Percentiles rank a stretch among this genome's conserved stretches.
phyloP scores from a whole-genome alignment of 2,888 invertebrate genomes.

The Hoplodrina ambigua region DNA sequence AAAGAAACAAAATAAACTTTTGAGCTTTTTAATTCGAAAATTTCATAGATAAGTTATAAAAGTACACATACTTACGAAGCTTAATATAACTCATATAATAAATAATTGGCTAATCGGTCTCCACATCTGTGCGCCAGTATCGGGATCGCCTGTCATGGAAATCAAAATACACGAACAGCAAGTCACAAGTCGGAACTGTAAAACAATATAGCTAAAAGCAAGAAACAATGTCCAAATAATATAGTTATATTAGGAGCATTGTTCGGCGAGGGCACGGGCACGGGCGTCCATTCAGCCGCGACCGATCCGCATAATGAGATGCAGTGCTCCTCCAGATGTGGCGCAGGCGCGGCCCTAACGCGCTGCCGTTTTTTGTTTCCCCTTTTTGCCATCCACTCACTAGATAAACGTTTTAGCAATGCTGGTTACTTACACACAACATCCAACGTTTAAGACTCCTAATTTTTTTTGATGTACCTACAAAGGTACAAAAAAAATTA shows the following conservation, averaged over 20 bases:
- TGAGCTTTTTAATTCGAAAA: too few species aligned
- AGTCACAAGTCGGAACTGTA: conserved; percentile 41
- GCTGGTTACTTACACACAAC: conserved; percentile 44
- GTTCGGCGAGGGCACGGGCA: conserved; percentile 74
- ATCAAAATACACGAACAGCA: conserved; percentile 26
- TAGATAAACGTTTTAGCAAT: conserved; percentile 62
- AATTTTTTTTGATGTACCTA: too few species aligned
- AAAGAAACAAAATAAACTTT: too few species aligned
- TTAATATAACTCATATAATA: conserved; percentile 1
- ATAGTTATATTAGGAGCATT: conserved; percentile 72
- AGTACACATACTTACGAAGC: conserved; percentile 1
- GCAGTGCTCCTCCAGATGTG: conserved; percentile 88
- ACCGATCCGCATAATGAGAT: conserved; percentile 87
- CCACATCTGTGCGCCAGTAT: background rate
- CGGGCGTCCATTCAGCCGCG: conserved; percentile 82
- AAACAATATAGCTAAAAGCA: conserved; percentile 57
- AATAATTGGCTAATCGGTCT: background rate
- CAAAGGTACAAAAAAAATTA: conserved; percentile 2
- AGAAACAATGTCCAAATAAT: conserved; percentile 63
- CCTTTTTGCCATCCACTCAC: conserved; percentile 61
- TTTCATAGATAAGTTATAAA: background rate
- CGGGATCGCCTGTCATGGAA: conserved; percentile 8
- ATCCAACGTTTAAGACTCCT: conserved; percentile 20
- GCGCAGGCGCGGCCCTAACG: conserved; percentile 85
- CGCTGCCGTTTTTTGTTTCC: conserved; percentile 82